Evolutionary conservation across 1,140 invertebrate species (phyloP), one percentile per base, ranked within the genome.

Genomic region (Pseudomyrmex flavicornis): DNA sequence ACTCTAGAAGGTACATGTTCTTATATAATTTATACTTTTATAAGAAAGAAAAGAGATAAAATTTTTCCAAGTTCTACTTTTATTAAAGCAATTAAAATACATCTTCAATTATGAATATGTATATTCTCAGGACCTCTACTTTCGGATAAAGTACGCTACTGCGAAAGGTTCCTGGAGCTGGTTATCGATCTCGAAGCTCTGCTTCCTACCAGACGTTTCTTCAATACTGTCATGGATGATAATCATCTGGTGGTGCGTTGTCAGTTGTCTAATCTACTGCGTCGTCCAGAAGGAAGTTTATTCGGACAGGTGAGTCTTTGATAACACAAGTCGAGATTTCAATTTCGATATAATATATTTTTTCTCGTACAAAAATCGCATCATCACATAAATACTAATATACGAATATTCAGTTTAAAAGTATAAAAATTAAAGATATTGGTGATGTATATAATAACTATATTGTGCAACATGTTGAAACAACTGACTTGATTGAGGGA

Each of bases 171-270:
- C 94, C 92, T 99, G 50, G 98, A 99, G 94, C 95, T 99, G 50
- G 96, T 99, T 92, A 99, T 99, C 85, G 99, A 99, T 93, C 95
- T 99, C 69, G 98, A 99, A 93, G 98, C 99, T 22, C 95, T 99
- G 72, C 94, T 99, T 84, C 98, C 98, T 1, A 99, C 99, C 0
- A 95, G 99, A 69, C 95, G 99, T 66, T 99, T 99, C 94, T 99
- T 99, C 92, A 99, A 99, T 94, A 97, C 97, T 0, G 96, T 99
- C 0, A 95, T 99, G 91, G 98, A 99, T 94, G 98, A 99, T 93
- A 97, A 97, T 87, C 99, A 99, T 93, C 94, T 99, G 2, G 97
- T 99, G 15, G 98, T 99, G 0, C 96, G 97, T 61, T 99, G 98
- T 92, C 96, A 97, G 86, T 93, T 99, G 59, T 97, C 98, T 4